Base-by-base conservation (phyloP, 1,140 invertebrate species). In the Zaprionus camerounensis region DNA sequence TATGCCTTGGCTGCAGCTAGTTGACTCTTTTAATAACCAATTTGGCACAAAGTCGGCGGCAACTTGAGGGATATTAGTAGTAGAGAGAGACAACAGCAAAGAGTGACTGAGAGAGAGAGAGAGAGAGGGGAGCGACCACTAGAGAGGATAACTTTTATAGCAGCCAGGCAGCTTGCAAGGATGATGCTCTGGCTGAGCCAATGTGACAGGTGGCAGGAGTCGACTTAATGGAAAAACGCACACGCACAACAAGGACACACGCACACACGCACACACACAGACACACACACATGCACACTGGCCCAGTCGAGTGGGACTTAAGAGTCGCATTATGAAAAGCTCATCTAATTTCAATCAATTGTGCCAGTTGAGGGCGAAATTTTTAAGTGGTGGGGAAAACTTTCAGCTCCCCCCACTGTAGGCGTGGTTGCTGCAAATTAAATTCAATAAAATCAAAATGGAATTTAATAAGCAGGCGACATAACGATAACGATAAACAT, bases 271-370 rank as follows among this genome's bases (percentile, higher is more conserved):
- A 62, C 28, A 26, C 38, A 55, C 64, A 62, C 57, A 62, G 26
- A 20, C 69, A 68, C 73, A 59, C 20, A 20, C 20, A 20, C 56
- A 22, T 57, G 61, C 56, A 67, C 38, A 58, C 36, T 34, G 7
- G 2, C 24, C 41, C 13, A 26, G 11, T 51, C 46, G 44, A 62
- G 72, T 41, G 66, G 76, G 69, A 28, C 81, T 76, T 78, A 78
- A 73, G 82, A 81, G 68, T 66, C 76, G 79, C 75, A 85, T 85
- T 85, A 86, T 85, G 82, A 86, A 85, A 85, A 85, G 82, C 82
- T 85, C 82, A 85, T 85, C 82, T 85, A 85, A 85, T 85, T 85
- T 85, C 82, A 85, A 86, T 85, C 82, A 85, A 85, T 85, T 85
- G 82, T 74, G 71, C 71, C 82, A 76, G 78, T 70, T 75, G 79